Base-by-base conservation (phyloP, 2,797 vertebrate species). In the Schizopygopsis malacanthus region DNA sequence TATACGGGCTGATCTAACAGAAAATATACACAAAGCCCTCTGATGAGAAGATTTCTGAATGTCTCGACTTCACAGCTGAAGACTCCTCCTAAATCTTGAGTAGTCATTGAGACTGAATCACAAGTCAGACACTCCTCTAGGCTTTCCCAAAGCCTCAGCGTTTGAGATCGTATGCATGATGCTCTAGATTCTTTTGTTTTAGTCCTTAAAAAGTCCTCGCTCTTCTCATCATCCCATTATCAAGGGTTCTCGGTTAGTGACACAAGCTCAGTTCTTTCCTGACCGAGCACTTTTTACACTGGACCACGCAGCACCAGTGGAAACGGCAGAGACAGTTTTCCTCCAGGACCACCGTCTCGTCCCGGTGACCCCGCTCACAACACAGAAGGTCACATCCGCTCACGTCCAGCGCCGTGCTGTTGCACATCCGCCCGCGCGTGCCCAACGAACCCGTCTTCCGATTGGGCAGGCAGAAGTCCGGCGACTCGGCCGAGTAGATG, bases 241-340 rank as follows among this genome's bases (percentile, higher is more conserved):
- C 28, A 50, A 61, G 41, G 45, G 41, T 39, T 85, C 77, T 71
- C n/a, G 37, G 71, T 82, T 96, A 99, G 93, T 97, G 88, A 79
- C 98, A 99, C 88, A 99, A 95, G 90, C 97, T 99, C 84, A 99
- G 96, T 89, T 99, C 97, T 91, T 98, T 98, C 63, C 94, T 96
- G 85, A 98, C 97, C 0, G 95, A 94, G 91, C 98, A 99, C 90
- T 98, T 98, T 91, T 98, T 98, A 91, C 98, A 99, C 92, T 99
- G 98, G 82, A 99, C 98, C 37, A 99, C 97, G 0, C 98, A 99
- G 93, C 98, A 99, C 98, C 98, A 99, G 94, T 99, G 98, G 93
- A 99, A 99, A 87, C 97, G 97, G 90, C 98, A 99, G 72, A 98
- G 94, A 88, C 98, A 99, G 96, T 98, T 99, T 94, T 99, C 98